Evolutionary conservation across 2,888 invertebrate species (phyloP), one percentile per base, ranked within the genome.

Genomic region (Theretra japonica): DNA sequence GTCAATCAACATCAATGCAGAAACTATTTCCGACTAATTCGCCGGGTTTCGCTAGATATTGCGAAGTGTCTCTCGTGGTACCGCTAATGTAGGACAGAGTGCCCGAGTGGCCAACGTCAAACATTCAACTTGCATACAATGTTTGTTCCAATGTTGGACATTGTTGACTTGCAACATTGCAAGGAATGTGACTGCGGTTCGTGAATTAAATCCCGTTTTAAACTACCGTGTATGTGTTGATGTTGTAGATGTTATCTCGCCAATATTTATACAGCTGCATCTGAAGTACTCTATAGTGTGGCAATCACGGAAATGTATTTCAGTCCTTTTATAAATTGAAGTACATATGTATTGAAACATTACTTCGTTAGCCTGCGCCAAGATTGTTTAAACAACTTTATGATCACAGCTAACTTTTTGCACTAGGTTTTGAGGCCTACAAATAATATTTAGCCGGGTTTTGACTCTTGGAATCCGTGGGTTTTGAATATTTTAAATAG

Each of bases 1-100:
- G 65, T 65, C 65, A 65, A 48, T 65, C 65, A 65, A 65, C 65
- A 65, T 65, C 65, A 65, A 65, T 65, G 65, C 41, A 65, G 65
- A 65, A 65, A 65, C 65, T 65, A 65, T 65, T 65, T 65, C 48
- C 21, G 48, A 65, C 48, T 48, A 48, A 41, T 65, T 65, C 62
- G 48, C n/a, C 65, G 41, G 65, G 65, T 48, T 65, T 65, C 65
- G 23, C 41, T 65, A 65, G 65, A 65, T 65, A 65, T 65, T 65
- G 65, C 65, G 21, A 41, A 62, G 41, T 62, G 41, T 65, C 65
- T 62, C 62, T 65, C 41, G 30, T 60, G 60, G 60, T 60, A 19
- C 11, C 28, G 25, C 62, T 62, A 48, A 65, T 65, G 48, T 65
- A 65, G 65, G 65, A 48, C 65, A 48, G 41, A 48, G 23, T 65